These are phyloP conservation scores for Prenolepis imparis DNA, from an alignment of 2,888 invertebrate genomes.

Conservation along the genomic window DNA sequence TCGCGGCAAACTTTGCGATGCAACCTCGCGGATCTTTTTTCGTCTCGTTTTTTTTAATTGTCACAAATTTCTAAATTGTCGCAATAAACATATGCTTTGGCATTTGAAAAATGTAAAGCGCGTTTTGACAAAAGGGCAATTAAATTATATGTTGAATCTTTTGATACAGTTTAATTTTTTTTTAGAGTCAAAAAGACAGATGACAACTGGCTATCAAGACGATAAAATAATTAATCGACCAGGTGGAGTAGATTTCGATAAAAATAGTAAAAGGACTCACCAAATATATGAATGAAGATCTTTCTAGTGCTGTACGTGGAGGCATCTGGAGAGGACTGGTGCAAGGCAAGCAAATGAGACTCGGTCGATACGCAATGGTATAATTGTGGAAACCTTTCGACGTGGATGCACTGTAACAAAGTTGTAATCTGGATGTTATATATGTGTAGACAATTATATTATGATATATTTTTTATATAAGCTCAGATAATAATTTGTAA, in stretches of 20 bases:
- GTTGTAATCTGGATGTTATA: neutral
- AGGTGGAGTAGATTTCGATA: neutral
- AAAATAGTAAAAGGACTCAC: neutral
- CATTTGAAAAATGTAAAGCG: neutral
- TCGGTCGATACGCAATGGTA: conserved; percentile 64
- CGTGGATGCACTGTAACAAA: neutral
- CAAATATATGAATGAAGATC: neutral
- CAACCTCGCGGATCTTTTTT: neutral
- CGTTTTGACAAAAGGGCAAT: neutral
- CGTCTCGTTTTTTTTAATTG: neutral
- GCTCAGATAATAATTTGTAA: neutral
- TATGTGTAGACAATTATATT: neutral
- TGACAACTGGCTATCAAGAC: neutral
- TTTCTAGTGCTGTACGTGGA: conserved; percentile 60
- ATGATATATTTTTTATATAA: neutral
- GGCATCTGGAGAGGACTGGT: conserved; percentile 71
- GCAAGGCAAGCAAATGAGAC: conserved; percentile 64
- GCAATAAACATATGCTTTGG: neutral
- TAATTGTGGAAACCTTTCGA: neutral
- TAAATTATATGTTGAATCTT: neutral
- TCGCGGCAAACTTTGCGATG: neutral
- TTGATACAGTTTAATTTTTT: neutral
- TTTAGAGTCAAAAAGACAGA: neutral
- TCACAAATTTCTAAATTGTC: neutral
- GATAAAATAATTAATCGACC: neutral